Evolutionary conservation across 2,888 invertebrate genomes (phyloP), one percentile per base, ranked within the genome.

Genomic region (Melanchra persicariae): DNA sequence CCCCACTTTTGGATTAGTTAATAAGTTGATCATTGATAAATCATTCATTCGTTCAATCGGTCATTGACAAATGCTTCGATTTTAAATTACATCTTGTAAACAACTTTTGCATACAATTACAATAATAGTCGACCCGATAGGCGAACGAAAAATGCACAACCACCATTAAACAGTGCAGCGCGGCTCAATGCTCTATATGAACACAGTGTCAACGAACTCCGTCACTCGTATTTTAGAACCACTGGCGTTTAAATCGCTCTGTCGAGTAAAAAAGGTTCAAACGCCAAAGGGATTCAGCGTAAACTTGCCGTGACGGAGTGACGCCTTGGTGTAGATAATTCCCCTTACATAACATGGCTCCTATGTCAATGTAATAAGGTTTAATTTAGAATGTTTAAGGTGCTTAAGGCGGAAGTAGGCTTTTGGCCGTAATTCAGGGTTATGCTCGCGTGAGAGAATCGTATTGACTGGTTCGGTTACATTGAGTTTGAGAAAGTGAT

Each of bases 281-380:
- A 70, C 24, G 58, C 62, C 51, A 22, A 58, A 70, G 59, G 45
- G 62, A 60, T 70, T 70, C 55, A 43, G 52, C 52, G 55, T 37
- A 45, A 78, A 65, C 70, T 70, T 55, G 7, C 34, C 52, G 63
- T 71, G 67, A 75, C 77, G 74, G 55, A 51, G 43, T 43, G 37
- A 34, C 47, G 54, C 60, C 52, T 62, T 57, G 52, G 15, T 26
- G 49, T 12, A 71, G 71, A 71, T 54, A 62, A 47, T 24, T 37
- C 19, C 40, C 24, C 22, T 47, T 6, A 22, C 2, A 10, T 19
- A 40, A n/a, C 9, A 19, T 47, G 37, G 12, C 6, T 45, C 62
- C 47, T 71, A 54, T n/a, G 0, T 12, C 26, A 6, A 9, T 24
- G 45, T 4, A 0, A 19, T 54, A 71, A 45, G 37, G 37, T 17